Base-by-base conservation (phyloP, 2,888 invertebrate species). In the Lasioglossum figueresi region DNA sequence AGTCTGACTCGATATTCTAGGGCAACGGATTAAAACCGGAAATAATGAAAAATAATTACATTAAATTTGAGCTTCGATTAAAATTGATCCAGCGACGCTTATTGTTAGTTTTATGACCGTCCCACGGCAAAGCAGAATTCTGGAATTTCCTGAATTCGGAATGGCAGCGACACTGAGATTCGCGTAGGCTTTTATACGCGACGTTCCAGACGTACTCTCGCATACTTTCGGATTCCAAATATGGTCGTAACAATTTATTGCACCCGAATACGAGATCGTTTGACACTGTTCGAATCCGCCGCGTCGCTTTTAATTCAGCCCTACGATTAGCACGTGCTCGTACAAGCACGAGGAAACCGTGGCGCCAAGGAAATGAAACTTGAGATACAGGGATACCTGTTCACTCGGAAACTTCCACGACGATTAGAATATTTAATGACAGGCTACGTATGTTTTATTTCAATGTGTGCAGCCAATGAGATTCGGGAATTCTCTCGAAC, bases 81-180 rank as follows among this genome's bases (percentile, higher is more conserved):
- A 70, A 14, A 70, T 70, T 70, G 40, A 40, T 70, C 70, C 68
- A 14, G 70, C 23, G 12, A 40, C 37, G 5, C 40, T n/a, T 12
- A 70, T 70, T 52, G 52, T 52, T 52, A n/a, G 3, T n/a, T 70
- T 70, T 70, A n/a, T 14, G 40, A 70, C 2, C 40, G 14, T 70
- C 70, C 70, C 37, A 70, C 70, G 70, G 40, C n/a, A 40, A n/a
- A 68, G 34, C 23, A 37, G 40, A n/a, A 66, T 4, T 68, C 34
- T 76, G 79, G 86, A 83, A 88, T 90, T 85, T 88, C 83, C 81
- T 84, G 88, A 88, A 84, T 89, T 77, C 73, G 34, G 52, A 82
- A 80, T 89, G 77, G 72, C 73, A 40, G 79, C 75, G 68, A 66
- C 72, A 70, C 84, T 40, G 48, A 71, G 52, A 82, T 72, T 63